phyloP scores from a whole-genome alignment of 2,797 vertebrate genomes.

The Pseudotriccus pelzelni region DNA sequence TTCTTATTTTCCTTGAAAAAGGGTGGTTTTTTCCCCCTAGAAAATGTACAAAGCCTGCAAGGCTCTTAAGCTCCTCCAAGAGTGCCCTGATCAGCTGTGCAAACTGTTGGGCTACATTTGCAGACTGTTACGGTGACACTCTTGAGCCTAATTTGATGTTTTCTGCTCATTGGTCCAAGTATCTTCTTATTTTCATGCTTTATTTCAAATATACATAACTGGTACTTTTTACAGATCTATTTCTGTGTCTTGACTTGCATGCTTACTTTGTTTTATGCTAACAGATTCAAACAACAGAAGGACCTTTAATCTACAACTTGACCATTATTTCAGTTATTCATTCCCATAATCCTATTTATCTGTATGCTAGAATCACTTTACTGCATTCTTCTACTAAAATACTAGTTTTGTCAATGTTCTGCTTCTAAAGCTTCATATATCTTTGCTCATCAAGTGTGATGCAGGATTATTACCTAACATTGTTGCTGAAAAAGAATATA shows the following conservation, averaged over 20 bases:
- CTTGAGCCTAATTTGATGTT: neutral
- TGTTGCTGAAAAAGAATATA: neutral
- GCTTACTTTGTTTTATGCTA: neutral
- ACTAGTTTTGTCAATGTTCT: neutral
- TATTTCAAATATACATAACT: neutral
- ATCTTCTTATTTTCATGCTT: neutral
- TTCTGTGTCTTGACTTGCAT: neutral
- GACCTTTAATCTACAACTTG: neutral
- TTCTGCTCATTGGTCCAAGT: neutral
- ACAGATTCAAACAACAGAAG: neutral
- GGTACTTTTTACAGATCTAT: neutral
- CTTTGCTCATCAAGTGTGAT: neutral
- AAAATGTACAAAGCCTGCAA: neutral
- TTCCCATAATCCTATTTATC: neutral
- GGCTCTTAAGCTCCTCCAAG: neutral
- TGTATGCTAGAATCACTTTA: neutral
- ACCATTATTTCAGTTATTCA: neutral
- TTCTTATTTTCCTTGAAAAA: neutral
- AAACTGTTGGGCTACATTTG: neutral
- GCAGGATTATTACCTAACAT: neutral
- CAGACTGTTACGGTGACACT: neutral
- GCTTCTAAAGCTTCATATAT: neutral
- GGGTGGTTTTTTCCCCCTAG: rapidly evolving
- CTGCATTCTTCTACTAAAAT: neutral
- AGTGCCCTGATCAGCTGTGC: neutral